Evolutionary conservation across 2,888 invertebrate genomes (phyloP).

Genomic region (Athalia circularis): DNA sequence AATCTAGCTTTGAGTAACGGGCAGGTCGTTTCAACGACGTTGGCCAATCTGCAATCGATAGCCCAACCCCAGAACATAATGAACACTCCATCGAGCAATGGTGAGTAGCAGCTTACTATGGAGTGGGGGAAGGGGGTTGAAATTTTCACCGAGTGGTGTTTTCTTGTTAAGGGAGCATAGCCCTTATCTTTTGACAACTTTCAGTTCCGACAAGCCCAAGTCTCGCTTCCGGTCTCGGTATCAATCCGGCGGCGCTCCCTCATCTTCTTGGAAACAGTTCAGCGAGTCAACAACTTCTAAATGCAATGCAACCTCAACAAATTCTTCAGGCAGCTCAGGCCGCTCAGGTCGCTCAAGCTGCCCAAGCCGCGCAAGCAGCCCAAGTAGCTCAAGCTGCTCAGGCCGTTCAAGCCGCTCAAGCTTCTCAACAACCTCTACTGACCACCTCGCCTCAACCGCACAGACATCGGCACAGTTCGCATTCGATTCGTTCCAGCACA

Average conservation of each 20-base stretch:
- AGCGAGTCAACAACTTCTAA: slow-evolving; percentile 84
- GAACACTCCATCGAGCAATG: slow-evolving; percentile 75
- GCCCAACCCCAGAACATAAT: slow-evolving; percentile 83
- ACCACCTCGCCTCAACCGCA: slow-evolving; percentile 71
- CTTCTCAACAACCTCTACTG: slow-evolving; percentile 68
- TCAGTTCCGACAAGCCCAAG: slow-evolving; percentile 79
- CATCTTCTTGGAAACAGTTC: slow-evolving; percentile 84
- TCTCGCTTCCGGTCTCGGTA: slow-evolving; percentile 80
- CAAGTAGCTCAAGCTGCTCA: slow-evolving; percentile 58
- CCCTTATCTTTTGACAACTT: neutral
- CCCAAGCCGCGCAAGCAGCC: slow-evolving; percentile 61
- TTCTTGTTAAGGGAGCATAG: neutral
- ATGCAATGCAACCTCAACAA: slow-evolving; percentile 85
- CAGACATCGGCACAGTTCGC: slow-evolving; percentile 69
- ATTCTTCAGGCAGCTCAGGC: slow-evolving; percentile 72
- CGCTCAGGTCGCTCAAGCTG: slow-evolving; percentile 60
- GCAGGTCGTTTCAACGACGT: slow-evolving; percentile 89
- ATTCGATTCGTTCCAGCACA: slow-evolving; percentile 63
- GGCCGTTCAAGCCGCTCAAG: slow-evolving; percentile 64
- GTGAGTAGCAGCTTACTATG: slow-evolving; percentile 61
- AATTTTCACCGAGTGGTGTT: neutral
- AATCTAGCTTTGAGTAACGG: slow-evolving; percentile 90
- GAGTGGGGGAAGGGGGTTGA: neutral
- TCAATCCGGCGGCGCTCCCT: slow-evolving; percentile 82
- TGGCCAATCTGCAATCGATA: slow-evolving; percentile 87